Conservation (phyloP, 2,113 vertebrate genomes). For the Camelus dromedarius region DNA sequence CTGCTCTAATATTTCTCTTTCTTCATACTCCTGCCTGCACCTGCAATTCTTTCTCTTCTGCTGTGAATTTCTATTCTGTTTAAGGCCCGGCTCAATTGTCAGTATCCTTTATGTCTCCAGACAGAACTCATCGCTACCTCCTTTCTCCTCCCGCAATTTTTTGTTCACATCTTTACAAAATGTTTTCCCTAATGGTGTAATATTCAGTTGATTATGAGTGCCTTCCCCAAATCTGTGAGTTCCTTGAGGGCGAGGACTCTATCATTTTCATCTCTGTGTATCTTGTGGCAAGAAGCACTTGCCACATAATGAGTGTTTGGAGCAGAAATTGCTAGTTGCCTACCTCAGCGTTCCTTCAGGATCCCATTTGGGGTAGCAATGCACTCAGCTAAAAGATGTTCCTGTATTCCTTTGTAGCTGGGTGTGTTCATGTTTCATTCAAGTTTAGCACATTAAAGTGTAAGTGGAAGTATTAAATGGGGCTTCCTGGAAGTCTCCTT, state of each 20-base stretch:
- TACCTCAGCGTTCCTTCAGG: not conserved
- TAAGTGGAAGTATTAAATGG: not conserved
- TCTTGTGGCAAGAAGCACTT: not conserved
- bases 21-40: not conserved
- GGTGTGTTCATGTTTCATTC: not conserved
- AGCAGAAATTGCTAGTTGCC: not conserved
- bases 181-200: not conserved
- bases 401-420: not conserved
- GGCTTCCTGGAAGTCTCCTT: not conserved
- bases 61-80: not conserved
- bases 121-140: not conserved
- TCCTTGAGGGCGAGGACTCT: not conserved
- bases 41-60: not conserved
- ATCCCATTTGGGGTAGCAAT: not conserved
- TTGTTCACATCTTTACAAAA: not conserved
- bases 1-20: not conserved
- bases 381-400: not conserved
- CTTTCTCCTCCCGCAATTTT: not conserved
- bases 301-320: not conserved
- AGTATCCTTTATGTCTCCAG: not conserved
- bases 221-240: not conserved
- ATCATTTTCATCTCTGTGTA: not conserved
- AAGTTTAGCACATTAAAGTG: not conserved
- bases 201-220: not conserved
- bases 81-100: not conserved